These are phyloP conservation scores for Antheraea pernyi DNA, from an alignment of 1,140 invertebrate species.

Conservation along the genomic window DNA sequence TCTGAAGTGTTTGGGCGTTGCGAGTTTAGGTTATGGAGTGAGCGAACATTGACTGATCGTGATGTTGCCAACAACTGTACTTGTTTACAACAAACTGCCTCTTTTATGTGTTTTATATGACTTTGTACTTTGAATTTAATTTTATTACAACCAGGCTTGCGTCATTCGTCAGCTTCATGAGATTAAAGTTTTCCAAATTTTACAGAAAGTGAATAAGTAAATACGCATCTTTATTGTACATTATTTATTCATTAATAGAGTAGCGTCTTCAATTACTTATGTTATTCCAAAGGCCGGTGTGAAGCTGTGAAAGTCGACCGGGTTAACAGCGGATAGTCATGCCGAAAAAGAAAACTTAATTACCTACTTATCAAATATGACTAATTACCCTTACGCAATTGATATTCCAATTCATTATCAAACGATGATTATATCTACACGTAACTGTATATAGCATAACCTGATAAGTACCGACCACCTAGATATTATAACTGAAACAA, in stretches of 20 bases:
- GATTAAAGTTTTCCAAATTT: conserved; percentile 4
- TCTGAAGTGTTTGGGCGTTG: conserved; percentile 41
- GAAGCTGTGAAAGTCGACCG: too few species aligned
- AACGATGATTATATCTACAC: too few species aligned
- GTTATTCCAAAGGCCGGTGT: not conserved
- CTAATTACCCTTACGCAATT: too few species aligned
- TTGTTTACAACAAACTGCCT: conserved; percentile 74
- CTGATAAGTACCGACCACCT: too few species aligned
- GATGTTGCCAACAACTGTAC: conserved; percentile 61
- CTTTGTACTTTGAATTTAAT: conserved; percentile 65
- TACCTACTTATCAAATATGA: too few species aligned
- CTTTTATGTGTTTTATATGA: conserved; percentile 76
- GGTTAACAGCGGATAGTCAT: too few species aligned
- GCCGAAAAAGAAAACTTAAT: too few species aligned
- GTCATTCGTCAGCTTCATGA: conserved; percentile 37
- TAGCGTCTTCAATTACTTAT: not conserved
- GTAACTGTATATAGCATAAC: too few species aligned
- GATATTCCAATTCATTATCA: too few species aligned
- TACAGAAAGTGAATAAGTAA: not conserved
- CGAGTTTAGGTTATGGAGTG: conserved; percentile 47
- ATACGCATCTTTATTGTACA: not conserved
- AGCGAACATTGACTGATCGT: conserved; percentile 52
- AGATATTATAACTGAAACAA: too few species aligned
- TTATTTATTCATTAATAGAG: not conserved
- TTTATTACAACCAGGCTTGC: conserved; percentile 59